phyloP scores from a whole-genome alignment of 2,888 invertebrate species.

The Beris chalybata region DNA sequence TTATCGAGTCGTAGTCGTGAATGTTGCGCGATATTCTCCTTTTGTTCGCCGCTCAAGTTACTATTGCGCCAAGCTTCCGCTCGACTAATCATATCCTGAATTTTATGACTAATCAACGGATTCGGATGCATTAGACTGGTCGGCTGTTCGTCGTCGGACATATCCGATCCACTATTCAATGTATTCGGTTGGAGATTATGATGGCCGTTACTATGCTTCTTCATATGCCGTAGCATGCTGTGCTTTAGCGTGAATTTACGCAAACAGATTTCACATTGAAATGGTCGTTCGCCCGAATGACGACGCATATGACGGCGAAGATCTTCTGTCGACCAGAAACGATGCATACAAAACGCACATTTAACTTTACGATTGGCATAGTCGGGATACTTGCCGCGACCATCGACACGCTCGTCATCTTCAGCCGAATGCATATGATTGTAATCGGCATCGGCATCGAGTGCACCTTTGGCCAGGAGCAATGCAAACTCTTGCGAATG shows the following conservation, averaged over 20 bases:
- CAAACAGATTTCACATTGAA: constrained; percentile 86
- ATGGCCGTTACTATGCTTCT: constrained; percentile 76
- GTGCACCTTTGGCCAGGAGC: constrained; percentile 79
- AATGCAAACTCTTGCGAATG: constrained; percentile 80
- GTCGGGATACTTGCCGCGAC: constrained; percentile 80
- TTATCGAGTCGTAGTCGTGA: constrained; percentile 31
- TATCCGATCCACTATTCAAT: constrained; percentile 52
- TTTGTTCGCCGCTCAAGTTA: constrained; percentile 48
- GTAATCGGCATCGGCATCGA: constrained; percentile 62
- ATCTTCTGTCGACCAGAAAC: constrained; percentile 95
- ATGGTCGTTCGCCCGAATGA: constrained; percentile 89
- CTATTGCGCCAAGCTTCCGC: constrained; percentile 49
- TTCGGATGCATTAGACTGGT: constrained; percentile 33
- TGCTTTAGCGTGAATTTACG: constrained; percentile 90
- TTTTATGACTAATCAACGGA: constrained; percentile 47
- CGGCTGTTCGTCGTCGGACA: constrained; percentile 55
- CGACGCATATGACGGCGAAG: constrained; percentile 91
- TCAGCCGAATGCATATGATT: constrained; percentile 54
- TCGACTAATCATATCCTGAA: constrained; percentile 52
- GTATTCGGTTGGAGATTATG: constrained; percentile 51
- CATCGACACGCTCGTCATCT: constrained; percentile 66
- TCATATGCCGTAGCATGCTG: constrained; percentile 90
- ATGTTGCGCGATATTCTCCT: constrained; percentile 47
- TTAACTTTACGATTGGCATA: constrained; percentile 86
- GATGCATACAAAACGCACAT: constrained; percentile 89